Percentiles rank a stretch among this genome's conserved stretches.
Evolutionary conservation across 64 coral and sea anemone species (phyloP).

Genomic region (Anthopleura sola): DNA sequence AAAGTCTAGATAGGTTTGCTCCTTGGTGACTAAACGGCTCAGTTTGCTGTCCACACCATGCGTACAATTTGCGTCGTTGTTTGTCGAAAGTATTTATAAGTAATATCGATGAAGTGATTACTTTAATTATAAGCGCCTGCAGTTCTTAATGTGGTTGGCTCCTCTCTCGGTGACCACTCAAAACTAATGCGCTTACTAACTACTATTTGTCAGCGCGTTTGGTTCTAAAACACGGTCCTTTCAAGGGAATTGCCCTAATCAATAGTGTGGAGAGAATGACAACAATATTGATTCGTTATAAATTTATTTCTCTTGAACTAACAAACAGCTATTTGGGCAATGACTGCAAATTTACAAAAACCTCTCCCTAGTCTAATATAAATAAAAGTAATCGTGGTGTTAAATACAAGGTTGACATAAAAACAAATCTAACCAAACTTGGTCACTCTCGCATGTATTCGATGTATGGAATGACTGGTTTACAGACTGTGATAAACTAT

Average conservation of each 20-base stretch:
- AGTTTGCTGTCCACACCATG: conserved; percentile 13
- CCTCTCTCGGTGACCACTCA: conserved; percentile 12
- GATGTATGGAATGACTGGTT: conserved; percentile 2
- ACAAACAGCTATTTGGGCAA: conserved; percentile 85
- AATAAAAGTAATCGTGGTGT: conserved; percentile 89
- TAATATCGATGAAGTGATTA: conserved; percentile 60
- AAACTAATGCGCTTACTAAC: conserved; percentile 32
- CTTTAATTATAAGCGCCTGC: conserved; percentile 53
- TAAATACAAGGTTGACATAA: conserved; percentile 91
- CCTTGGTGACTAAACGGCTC: conserved; percentile 13
- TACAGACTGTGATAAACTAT: not conserved
- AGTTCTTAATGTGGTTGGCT: conserved; percentile 52
- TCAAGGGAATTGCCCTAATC: conserved; percentile 6
- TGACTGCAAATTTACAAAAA: conserved; percentile 99
- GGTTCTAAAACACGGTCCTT: not conserved
- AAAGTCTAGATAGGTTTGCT: conserved; percentile 9
- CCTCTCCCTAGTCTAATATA: conserved; percentile 86
- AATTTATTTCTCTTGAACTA: conserved; percentile 99
- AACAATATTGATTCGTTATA: conserved; percentile 79
- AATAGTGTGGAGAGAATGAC: conserved; percentile 17
- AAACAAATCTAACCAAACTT: conserved; percentile 23
- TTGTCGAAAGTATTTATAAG: conserved; percentile 36
- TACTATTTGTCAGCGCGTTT: conserved; percentile 18
- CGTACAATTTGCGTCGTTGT: conserved; percentile 21
- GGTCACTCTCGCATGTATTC: conserved; percentile 19